phyloP scores from a whole-genome alignment of 2,797 vertebrate species.

The Pseudochirops corinnae region DNA sequence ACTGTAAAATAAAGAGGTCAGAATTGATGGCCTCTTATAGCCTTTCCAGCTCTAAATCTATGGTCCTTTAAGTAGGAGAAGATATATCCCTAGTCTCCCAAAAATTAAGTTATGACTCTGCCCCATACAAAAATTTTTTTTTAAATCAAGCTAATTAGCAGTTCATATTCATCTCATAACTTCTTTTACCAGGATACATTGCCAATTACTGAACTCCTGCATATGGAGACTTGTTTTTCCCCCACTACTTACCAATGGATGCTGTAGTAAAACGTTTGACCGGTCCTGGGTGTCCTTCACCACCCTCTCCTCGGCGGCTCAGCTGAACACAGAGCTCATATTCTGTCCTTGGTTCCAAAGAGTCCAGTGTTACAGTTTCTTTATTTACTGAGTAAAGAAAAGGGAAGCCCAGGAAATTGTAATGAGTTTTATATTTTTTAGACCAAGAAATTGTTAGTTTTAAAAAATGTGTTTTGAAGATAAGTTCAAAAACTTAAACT shows the following conservation, averaged over 20 bases:
- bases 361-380: conserved; percentile 86
- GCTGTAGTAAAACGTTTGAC: conserved; percentile 88
- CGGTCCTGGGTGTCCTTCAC: conserved; percentile 89
- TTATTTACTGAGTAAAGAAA: conserved; percentile 84
- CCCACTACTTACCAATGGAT: conserved; percentile 85
- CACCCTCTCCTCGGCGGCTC: conserved; percentile 88
- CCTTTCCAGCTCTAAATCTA: background rate
- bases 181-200: conserved; percentile 73
- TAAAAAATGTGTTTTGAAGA: conserved; percentile 10
- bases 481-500: conserved; percentile 16
- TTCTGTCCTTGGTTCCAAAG: conserved; percentile 89
- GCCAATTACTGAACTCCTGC: conserved; percentile 70
- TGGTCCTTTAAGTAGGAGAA: background rate
- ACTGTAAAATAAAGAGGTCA: background rate
- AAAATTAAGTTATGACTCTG: conserved; percentile 37
- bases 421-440: conserved; percentile 36
- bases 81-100: conserved; percentile 20
- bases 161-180: conserved; percentile 71
- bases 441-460: background rate
- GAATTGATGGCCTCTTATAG: background rate
- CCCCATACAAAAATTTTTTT: conserved; percentile 61
- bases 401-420: conserved; percentile 64
- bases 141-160: conserved; percentile 54
- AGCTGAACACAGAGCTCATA: conserved; percentile 90
- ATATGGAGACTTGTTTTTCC: conserved; percentile 49